A percentile compares a stretch with the other conserved stretches of the same genome.
These are phyloP conservation scores for Phyto melanocephala DNA, from an alignment of 2,888 invertebrate genomes.

Conservation along the genomic window DNA sequence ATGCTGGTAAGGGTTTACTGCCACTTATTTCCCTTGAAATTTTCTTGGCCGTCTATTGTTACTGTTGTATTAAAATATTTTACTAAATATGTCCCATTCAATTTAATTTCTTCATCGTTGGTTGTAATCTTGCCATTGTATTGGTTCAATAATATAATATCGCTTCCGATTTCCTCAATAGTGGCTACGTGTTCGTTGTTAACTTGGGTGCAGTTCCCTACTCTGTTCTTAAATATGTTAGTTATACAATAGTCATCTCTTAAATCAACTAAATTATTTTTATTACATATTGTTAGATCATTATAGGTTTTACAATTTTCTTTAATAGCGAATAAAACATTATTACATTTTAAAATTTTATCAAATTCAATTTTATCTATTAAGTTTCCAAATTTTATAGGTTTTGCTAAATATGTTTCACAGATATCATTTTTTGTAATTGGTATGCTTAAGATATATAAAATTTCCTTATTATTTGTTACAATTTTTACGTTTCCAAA, in stretches of 20 bases:
- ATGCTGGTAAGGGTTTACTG: background rate
- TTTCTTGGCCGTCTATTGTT: too few relatives aligned
- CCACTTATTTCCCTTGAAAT: conserved; percentile 1
- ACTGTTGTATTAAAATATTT: background rate
- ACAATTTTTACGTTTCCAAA: conserved; percentile 10
- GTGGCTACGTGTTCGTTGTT: background rate
- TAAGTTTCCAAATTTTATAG: conserved; percentile 23
- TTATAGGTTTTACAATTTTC: conserved; percentile 3
- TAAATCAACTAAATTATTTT: background rate
- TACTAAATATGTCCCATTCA: too few relatives aligned
- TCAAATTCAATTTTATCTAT: conserved; percentile 18
- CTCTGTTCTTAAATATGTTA: too few relatives aligned
- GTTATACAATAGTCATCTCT: too few relatives aligned
- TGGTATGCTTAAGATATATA: conserved; percentile 30
- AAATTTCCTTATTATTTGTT: conserved; percentile 45
- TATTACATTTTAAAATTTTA: conserved; percentile 2
- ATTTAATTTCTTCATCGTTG: background rate
- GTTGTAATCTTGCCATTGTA: background rate
- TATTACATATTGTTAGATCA: conserved; percentile 7
- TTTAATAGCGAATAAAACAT: conserved; percentile 1
- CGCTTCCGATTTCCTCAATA: background rate
- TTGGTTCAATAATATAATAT: conserved; percentile 3
- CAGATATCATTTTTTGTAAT: conserved; percentile 3
- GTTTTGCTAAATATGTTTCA: conserved; percentile 2
- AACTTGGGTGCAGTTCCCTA: too few relatives aligned